Evolutionary conservation across 2,797 vertebrate species (phyloP), one percentile per base, ranked within the genome.

Genomic region (Eupleurogrammus muticus): DNA sequence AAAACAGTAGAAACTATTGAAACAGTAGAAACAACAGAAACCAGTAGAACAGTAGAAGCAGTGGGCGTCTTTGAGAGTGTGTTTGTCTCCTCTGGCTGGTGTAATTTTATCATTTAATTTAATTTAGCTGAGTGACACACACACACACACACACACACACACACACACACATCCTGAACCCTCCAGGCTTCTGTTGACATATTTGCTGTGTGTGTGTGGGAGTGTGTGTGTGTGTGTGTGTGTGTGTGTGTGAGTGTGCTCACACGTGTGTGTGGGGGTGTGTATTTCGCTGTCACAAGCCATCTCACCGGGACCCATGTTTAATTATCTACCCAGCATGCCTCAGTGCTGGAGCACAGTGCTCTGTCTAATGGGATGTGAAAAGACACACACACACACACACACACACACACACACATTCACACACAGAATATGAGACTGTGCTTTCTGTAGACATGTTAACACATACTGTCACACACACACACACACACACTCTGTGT

Each of bases 301-400:
- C 70, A 73, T 89, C 84, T 86, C 81, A 81, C 78, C 47, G 46
- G 74, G 83, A 51, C 84, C 85, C 85, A 14, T 85, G 81, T 81
- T 87, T 90, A 88, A 89, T 90, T 89, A 86, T 91, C 72, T 86
- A 83, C 84, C 82, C 88, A 87, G 86, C 83, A 89, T 87, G 88
- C 86, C 64, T 80, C 52, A 49, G 73, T 90, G 87, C 86, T 24
- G 70, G 23, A 69, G 71, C 78, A 6, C 75, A 42, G 63, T 66
- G 10, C 77, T 63, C 47, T 40, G 58, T 75, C 86, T 93, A 91
- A 92, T 91, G 83, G 81, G 86, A 89, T 86, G 89, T 91, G 90
- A 92, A 88, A 90, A 90, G 86, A 62, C 65, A 85, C 69, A 74
- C 68, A 46, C 79, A 77, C 75, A 38, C 52, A 35, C 53, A 51